phyloP scores from a whole-genome alignment of 2,113 vertebrate species.

The Solea solea region DNA sequence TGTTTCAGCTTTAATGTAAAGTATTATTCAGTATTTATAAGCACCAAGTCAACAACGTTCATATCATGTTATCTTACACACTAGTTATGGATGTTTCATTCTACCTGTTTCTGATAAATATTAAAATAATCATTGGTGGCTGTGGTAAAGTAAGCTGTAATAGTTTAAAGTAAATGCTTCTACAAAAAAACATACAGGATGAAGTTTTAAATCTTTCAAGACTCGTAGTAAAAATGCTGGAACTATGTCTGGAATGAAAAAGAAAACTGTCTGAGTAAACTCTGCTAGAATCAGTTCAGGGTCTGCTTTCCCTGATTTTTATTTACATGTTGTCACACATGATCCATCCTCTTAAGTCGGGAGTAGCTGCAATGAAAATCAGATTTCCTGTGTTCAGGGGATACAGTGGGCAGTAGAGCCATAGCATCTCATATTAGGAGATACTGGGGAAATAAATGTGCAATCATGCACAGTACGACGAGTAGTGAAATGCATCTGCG shows the following conservation, averaged over 20 bases:
- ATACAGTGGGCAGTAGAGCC: neutral
- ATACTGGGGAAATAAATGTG: too few relatives aligned
- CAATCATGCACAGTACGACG: too few relatives aligned
- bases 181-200: neutral
- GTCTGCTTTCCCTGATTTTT: neutral
- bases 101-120: too few relatives aligned
- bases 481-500: too few relatives aligned
- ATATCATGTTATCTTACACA: too few relatives aligned
- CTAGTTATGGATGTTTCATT: too few relatives aligned
- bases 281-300: constrained; percentile 2
- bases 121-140: too few relatives aligned
- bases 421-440: too few relatives aligned
- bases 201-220: neutral
- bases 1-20: too few relatives aligned
- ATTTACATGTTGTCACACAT: neutral
- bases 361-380: neutral
- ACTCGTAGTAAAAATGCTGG: neutral
- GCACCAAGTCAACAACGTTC: too few relatives aligned
- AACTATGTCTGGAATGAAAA: constrained; percentile 16
- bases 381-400: neutral
- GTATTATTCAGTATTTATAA: too few relatives aligned
- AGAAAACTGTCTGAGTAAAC: constrained; percentile 23
- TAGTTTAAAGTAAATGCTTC: neutral
- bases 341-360: neutral
- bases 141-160: neutral